Percentiles rank a stretch among this genome's conserved stretches.
phyloP scores from a whole-genome alignment of 2,888 invertebrate species.

The Macaria liturata region DNA sequence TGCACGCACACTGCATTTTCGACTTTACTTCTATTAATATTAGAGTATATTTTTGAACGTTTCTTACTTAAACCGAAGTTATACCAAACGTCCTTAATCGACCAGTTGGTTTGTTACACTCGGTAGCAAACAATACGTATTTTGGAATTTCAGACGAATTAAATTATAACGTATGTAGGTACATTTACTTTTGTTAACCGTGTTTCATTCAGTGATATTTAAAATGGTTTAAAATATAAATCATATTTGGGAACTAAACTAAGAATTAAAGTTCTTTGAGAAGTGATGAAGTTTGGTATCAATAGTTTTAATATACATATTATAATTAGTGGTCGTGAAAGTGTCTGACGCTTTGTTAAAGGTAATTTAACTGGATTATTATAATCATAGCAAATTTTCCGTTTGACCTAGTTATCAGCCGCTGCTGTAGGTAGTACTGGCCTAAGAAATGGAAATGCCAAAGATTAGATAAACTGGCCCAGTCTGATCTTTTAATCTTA shows the following conservation, averaged over 20 bases:
- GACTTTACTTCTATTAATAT: slow-evolving; percentile 38
- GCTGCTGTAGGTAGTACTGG: background rate
- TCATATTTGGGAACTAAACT: no score
- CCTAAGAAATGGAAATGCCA: background rate
- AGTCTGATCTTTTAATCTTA: slow-evolving; percentile 25
- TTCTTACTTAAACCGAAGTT: slow-evolving; percentile 46
- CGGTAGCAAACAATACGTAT: slow-evolving; percentile 42
- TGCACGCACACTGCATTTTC: slow-evolving; percentile 40
- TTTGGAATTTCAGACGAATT: no score
- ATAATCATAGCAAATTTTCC: background rate
- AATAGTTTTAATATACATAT: no score
- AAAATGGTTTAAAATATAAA: no score
- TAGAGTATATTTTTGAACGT: slow-evolving; percentile 53
- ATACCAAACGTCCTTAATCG: slow-evolving; percentile 64
- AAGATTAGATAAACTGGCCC: slow-evolving; percentile 24
- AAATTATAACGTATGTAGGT: no score
- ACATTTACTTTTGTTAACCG: no score
- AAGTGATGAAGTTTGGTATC: no score
- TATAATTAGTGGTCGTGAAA: no score
- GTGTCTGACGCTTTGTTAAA: no score
- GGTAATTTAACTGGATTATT: no score
- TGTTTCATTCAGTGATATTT: no score
- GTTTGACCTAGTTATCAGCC: background rate
- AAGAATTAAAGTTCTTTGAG: no score
- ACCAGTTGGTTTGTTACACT: slow-evolving; percentile 59